These are phyloP conservation scores for Taphrorychus bicolor DNA, from an alignment of 2,888 invertebrate genomes.

Conservation along the genomic window DNA sequence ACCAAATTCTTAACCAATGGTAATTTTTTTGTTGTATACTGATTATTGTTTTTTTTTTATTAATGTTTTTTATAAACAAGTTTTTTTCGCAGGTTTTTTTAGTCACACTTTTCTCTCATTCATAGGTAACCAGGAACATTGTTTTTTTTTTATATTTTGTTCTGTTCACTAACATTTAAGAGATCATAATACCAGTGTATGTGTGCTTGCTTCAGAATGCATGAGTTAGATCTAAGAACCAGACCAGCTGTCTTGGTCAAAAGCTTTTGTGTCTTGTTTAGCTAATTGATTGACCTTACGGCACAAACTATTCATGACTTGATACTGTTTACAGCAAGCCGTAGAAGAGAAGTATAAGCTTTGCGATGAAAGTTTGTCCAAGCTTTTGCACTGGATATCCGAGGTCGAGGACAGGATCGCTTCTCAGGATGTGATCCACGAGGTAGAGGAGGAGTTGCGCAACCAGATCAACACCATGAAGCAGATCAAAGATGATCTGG, in stretches of 20 bases:
- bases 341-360: constrained; percentile 93
- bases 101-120: not conserved
- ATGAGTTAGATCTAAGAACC: constrained; percentile 57
- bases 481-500: constrained; percentile 90
- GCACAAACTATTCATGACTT: too few species aligned
- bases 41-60: constrained; percentile 31
- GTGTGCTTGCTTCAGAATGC: constrained; percentile 59
- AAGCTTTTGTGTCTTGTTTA: not conserved
- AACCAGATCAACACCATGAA: constrained; percentile 90
- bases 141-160: constrained; percentile 40
- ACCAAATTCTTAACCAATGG: not conserved
- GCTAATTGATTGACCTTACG: too few species aligned
- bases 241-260: constrained; percentile 2
- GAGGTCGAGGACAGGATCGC: constrained; percentile 85
- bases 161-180: constrained; percentile 50
- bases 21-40: not conserved
- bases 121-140: constrained; percentile 50
- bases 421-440: constrained; percentile 84
- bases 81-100: constrained; percentile 41
- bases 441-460: constrained; percentile 83
- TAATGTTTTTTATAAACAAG: constrained; percentile 47
- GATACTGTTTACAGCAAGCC: constrained; percentile 90
- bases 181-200: constrained; percentile 46
- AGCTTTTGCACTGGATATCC: constrained; percentile 86
- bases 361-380: constrained; percentile 86